Evolutionary conservation across 2,797 vertebrate species (phyloP).

Genomic region (Amazonetta brasiliensis): DNA sequence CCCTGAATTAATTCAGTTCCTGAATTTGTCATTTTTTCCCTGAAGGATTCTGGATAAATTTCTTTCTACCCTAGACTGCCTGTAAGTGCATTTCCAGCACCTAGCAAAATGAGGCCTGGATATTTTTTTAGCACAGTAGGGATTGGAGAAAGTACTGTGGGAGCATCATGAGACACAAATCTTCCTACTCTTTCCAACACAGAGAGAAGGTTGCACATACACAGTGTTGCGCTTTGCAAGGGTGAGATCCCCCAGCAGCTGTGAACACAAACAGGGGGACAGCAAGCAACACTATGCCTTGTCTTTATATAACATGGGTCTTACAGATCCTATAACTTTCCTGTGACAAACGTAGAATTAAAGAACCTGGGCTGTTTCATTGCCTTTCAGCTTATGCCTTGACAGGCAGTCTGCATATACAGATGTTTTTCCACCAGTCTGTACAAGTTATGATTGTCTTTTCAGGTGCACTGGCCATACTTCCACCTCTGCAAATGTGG

Average conservation of each 20-base stretch:
- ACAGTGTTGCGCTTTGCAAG: accelerated
- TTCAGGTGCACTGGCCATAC: neutral
- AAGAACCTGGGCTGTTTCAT: neutral
- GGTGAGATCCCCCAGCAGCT: neutral
- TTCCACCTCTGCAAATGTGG: neutral
- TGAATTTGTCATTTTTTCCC: neutral
- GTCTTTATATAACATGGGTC: neutral
- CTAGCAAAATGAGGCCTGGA: neutral
- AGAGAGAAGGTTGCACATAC: neutral
- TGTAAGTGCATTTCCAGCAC: neutral
- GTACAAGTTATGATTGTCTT: neutral
- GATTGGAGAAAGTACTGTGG: neutral
- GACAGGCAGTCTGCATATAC: neutral
- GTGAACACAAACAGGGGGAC: accelerated
- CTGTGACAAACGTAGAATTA: neutral
- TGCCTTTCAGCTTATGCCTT: neutral
- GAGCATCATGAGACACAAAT: neutral
- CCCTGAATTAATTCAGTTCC: neutral
- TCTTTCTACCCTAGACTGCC: neutral
- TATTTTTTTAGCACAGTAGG: neutral
- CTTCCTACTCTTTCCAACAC: neutral
- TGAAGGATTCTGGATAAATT: neutral
- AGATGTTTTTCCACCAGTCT: neutral
- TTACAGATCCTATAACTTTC: neutral
- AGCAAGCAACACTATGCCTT: accelerated